Conservation (phyloP, 2,113 vertebrate species). For the Prietella phreatophila region DNA sequence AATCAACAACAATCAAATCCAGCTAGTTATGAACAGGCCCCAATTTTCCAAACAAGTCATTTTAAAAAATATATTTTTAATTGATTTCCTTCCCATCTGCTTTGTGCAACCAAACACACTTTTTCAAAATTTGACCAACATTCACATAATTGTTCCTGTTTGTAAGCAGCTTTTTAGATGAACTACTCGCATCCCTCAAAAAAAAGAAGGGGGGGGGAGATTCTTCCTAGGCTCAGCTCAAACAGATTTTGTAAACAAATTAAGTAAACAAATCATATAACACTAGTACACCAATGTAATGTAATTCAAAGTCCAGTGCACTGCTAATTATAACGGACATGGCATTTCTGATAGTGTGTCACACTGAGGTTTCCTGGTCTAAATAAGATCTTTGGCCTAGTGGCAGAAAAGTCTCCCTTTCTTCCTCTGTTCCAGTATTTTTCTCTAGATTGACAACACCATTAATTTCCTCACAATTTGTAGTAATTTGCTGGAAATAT, state of each 20-base stretch:
- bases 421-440: slow-evolving; percentile 34
- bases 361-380: slow-evolving; percentile 64
- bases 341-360: neutral
- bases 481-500: slow-evolving; percentile 38
- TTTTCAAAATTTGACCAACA: neutral
- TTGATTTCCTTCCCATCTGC: neutral
- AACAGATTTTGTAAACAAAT: slow-evolving; percentile 15
- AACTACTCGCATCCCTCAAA: neutral
- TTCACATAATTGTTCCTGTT: neutral
- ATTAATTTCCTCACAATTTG: slow-evolving; percentile 54
- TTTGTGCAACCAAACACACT: neutral
- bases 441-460: slow-evolving; percentile 20
- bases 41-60: neutral
- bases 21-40: neutral
- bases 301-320: neutral
- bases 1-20: neutral
- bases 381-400: slow-evolving; percentile 8
- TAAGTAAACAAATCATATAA: neutral
- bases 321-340: neutral
- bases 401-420: slow-evolving; percentile 52
- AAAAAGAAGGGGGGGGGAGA: neutral
- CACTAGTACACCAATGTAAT: neutral
- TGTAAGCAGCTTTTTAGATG: neutral
- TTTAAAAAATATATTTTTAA: neutral
- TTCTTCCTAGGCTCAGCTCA: neutral